Evolutionary conservation across 2,797 vertebrate genomes (phyloP).

Genomic region (Cryptoprocta ferox): DNA sequence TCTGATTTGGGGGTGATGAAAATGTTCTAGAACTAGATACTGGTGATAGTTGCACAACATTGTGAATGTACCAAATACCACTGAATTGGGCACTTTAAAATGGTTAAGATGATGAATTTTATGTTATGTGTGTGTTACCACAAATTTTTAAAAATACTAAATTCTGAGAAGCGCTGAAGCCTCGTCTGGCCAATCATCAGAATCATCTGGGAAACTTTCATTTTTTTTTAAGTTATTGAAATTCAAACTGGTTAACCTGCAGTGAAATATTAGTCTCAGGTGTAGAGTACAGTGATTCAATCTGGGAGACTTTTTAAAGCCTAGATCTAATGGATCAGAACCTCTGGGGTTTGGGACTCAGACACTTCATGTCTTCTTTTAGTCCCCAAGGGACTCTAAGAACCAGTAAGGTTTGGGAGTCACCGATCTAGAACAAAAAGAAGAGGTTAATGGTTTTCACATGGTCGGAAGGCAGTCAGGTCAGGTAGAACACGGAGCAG

Average conservation of each 20-base stretch:
- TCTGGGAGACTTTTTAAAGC: not conserved
- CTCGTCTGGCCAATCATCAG: not conserved
- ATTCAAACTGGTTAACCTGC: not conserved
- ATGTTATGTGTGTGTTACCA: not conserved
- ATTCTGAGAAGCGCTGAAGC: not conserved
- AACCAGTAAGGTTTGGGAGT: not conserved
- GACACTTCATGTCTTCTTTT: not conserved
- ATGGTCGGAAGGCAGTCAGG: not conserved
- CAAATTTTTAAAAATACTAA: not conserved
- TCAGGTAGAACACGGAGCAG: not conserved
- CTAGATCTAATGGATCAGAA: not conserved
- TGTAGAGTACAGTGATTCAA: not conserved
- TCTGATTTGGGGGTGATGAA: not conserved
- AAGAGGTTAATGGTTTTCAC: not conserved
- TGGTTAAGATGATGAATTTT: not conserved
- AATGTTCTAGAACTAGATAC: not conserved
- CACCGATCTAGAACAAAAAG: not conserved
- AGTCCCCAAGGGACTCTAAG: slow-evolving; percentile 1
- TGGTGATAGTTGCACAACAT: not conserved
- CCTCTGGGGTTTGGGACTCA: not conserved
- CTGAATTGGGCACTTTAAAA: not conserved
- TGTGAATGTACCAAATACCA: not conserved
- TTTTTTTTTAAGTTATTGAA: not conserved
- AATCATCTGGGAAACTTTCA: not conserved
- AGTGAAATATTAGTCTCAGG: not conserved